Evolutionary conservation across 1,140 invertebrate genomes (phyloP).

Genomic region (Anoplolepis gracilipes): DNA sequence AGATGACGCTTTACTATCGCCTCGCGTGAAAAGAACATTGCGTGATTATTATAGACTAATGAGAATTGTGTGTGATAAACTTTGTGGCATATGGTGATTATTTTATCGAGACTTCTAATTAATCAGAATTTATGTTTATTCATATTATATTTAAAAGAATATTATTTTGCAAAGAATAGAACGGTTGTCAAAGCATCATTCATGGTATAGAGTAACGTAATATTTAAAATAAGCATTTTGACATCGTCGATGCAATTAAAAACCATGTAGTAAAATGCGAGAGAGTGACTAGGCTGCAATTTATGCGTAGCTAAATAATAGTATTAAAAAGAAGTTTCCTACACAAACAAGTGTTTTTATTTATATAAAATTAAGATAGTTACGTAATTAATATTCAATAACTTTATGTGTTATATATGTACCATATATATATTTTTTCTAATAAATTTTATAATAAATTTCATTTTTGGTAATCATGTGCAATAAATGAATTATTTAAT

Average conservation of each 20-base stretch:
- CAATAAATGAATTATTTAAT: not conserved
- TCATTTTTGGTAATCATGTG: not conserved
- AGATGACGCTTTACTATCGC: constrained; percentile 57
- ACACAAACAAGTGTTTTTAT: not conserved
- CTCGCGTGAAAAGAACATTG: constrained; percentile 28
- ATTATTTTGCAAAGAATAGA: not conserved
- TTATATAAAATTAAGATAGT: not conserved
- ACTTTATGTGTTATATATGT: not conserved
- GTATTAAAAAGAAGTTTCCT: not conserved
- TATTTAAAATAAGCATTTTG: not conserved
- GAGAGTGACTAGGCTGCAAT: not conserved
- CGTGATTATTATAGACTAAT: constrained; percentile 48
- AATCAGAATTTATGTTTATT: not conserved
- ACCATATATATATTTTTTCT: not conserved
- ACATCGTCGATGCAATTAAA: constrained; percentile 31
- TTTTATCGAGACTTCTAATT: constrained; percentile 28
- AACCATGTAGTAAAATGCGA: not conserved
- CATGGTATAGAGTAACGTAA: not conserved
- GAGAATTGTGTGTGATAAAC: constrained; percentile 31
- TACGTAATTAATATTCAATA: not conserved
- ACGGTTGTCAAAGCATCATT: not conserved
- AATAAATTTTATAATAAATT: not conserved
- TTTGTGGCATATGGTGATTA: not conserved
- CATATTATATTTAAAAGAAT: not conserved
- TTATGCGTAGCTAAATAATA: not conserved